phyloP scores from a whole-genome alignment of 1,140 invertebrate species.

The Kradibia gibbosae region DNA sequence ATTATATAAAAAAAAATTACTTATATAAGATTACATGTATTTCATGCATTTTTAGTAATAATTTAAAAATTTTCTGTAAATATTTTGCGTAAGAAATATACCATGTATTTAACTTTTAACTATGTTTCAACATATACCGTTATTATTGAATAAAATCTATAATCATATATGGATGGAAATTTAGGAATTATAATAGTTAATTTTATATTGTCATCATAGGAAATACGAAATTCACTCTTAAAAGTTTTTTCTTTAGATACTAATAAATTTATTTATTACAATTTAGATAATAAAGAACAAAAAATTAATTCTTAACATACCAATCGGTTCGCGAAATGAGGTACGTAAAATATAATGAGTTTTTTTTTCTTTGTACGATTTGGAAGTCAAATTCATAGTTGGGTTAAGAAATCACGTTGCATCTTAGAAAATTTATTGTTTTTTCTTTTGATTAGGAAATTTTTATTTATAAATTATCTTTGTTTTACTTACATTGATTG shows the following conservation, averaged over 20 bases:
- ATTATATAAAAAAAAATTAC: too few species aligned
- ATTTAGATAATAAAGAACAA: neutral
- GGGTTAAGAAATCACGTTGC: conserved; percentile 48
- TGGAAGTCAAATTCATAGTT: conserved; percentile 36
- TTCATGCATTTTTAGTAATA: too few species aligned
- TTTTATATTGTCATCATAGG: neutral
- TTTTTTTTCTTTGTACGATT: conserved; percentile 12
- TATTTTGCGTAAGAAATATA: too few species aligned
- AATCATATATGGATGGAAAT: too few species aligned
- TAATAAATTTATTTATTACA: conserved; percentile 16
- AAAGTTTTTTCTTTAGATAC: neutral
- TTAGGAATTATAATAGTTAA: neutral
- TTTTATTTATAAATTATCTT: conserved; percentile 2
- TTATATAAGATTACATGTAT: too few species aligned
- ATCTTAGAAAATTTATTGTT: conserved; percentile 47
- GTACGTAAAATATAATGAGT: neutral
- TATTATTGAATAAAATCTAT: too few species aligned
- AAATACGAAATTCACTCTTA: neutral
- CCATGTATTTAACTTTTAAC: too few species aligned
- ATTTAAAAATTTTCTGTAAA: too few species aligned
- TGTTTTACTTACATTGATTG: neutral
- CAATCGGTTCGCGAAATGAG: conserved; percentile 8
- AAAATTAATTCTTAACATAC: conserved; percentile 20
- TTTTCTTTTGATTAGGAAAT: conserved; percentile 31
- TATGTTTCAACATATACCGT: too few species aligned